Base-by-base conservation (phyloP, 2,888 invertebrate genomes). In the Strigamia crassipes region DNA sequence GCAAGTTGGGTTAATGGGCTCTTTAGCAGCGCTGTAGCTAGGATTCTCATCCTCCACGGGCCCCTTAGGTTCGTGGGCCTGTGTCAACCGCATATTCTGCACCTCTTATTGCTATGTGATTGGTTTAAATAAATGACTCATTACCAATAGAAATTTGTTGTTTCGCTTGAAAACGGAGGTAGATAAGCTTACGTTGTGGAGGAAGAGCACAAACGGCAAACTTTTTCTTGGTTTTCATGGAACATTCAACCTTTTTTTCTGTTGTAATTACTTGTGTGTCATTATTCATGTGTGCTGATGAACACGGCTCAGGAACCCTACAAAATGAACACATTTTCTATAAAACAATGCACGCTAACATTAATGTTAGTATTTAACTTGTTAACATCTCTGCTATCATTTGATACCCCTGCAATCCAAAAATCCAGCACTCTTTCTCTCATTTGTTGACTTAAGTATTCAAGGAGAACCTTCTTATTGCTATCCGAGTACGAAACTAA, bases 351-450 rank as follows among this genome's bases (percentile, higher is more conserved):
- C 12, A 18, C 3, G 12, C 18, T 51, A 15, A 10, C 51, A 12
- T 51, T 51, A 15, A 10, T 1, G 12, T 51, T 6, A 18, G n/a
- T n/a, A n/a, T n/a, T n/a, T n/a, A n/a, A 66, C 61, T 66, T 66
- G 18, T 66, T 23, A 23, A 23, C 12, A 12, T 66, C 61, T 66
- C 61, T 66, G 23, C 61, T 66, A 21, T 66, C 61, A 23, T 66
- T 23, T 21, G 61, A 66, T 2, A 66, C 61, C 8, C 61, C 61
- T 8, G 61, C 61, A 66, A 66, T 66, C 61, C 61, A 66, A 21
- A 66, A 66, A 66, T 66, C 61, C 21, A 66, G 12, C 61, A 66
- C 61, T 23, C 61, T n/a, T 21, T 66, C 61, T 66, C 61, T 66
- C 61, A 66, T 66, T 66, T 66, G 61, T 12, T 66, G 61, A 18